Evolutionary conservation across 1,140 invertebrate genomes (phyloP).

Genomic region (Epicauta chinensis): DNA sequence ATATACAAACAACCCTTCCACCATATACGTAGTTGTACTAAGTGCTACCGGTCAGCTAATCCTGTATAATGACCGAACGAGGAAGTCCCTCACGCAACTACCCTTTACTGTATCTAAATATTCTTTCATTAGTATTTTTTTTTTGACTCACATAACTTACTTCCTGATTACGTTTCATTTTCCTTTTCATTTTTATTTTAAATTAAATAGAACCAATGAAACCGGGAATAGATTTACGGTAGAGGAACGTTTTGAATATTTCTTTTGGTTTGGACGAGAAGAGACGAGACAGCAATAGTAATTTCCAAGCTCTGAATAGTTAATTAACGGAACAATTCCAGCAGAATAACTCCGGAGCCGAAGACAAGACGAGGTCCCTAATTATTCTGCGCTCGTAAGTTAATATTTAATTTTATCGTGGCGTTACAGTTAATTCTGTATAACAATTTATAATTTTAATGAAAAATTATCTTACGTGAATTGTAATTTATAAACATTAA

Average conservation of each 20-base stretch:
- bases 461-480: conserved; percentile 33
- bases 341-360: conserved; percentile 33
- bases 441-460: conserved; percentile 40
- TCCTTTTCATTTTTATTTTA: no score
- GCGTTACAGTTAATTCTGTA: conserved; percentile 34
- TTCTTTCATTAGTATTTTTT: no score
- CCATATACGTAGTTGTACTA: not conserved
- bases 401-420: conserved; percentile 41
- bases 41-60: conserved; percentile 25
- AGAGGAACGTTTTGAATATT: no score
- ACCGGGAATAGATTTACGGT: no score
- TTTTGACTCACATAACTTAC: no score
- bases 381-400: conserved; percentile 40
- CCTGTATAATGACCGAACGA: conserved; percentile 17
- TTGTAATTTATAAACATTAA: not conserved
- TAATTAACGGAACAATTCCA: conserved; percentile 39
- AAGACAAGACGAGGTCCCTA: conserved; percentile 35
- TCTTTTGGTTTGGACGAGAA: no score
- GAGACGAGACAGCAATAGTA: conserved; percentile 9
- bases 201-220: no score
- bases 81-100: conserved; percentile 12
- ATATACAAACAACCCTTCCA: no score
- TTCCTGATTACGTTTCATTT: no score
- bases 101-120: no score
- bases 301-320: conserved; percentile 31